These are phyloP conservation scores for Coleophora deauratella DNA, from an alignment of 2,888 invertebrate species.

Conservation along the genomic window DNA sequence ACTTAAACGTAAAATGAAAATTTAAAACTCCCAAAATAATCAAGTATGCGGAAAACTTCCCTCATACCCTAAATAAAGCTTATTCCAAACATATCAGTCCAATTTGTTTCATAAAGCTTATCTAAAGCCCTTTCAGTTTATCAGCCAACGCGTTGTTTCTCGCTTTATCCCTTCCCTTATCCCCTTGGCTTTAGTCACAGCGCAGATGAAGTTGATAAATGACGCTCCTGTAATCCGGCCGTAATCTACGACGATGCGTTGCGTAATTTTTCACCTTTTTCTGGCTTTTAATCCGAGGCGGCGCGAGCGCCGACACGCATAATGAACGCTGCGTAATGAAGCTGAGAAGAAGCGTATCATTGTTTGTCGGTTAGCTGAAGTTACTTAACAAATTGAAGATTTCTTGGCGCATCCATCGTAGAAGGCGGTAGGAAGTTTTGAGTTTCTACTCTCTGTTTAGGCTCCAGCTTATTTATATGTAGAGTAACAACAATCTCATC, in stretches of 20 bases:
- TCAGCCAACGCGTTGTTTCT: neutral
- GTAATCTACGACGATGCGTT: conserved; percentile 26
- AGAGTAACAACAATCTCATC: too few species aligned
- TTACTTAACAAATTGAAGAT: too few species aligned
- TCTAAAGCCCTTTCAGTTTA: neutral
- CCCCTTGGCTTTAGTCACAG: conserved; percentile 2
- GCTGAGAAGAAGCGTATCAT: too few species aligned
- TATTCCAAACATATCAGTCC: neutral
- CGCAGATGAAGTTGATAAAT: conserved; percentile 29
- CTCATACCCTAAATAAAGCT: neutral
- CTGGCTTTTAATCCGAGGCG: conserved; percentile 9
- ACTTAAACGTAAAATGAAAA: too few species aligned
- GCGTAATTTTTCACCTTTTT: conserved; percentile 27
- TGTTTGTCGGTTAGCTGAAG: too few species aligned
- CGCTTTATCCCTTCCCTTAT: too few species aligned
- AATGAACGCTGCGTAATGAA: conserved; percentile 5
- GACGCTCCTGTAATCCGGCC: conserved; percentile 19
- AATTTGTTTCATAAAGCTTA: neutral
- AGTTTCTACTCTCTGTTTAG: too few species aligned
- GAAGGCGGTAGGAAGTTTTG: too few species aligned
- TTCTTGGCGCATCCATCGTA: too few species aligned
- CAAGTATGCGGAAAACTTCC: neutral
- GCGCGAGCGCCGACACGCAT: conserved; percentile 3
- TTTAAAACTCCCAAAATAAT: too few species aligned
- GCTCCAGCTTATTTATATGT: too few species aligned